A percentile compares a stretch with the other conserved stretches of the same genome.
These are phyloP conservation scores for Hyles lineata DNA, from an alignment of 2,888 invertebrate genomes.

Conservation along the genomic window DNA sequence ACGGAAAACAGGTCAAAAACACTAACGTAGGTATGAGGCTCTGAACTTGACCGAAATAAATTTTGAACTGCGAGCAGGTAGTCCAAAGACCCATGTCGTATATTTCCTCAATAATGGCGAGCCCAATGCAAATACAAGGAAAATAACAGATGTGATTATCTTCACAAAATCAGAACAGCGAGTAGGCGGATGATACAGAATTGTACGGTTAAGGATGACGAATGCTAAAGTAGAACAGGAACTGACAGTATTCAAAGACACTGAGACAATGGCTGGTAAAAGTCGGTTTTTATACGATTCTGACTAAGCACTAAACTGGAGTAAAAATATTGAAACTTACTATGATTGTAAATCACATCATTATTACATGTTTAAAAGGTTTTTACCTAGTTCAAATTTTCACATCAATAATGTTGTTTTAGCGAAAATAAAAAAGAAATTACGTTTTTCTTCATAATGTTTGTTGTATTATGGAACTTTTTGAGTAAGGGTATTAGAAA, in stretches of 20 bases:
- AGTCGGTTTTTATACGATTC: no score
- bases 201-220: neutral
- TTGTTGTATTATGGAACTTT: no score
- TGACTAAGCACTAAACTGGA: no score
- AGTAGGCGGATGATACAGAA: neutral
- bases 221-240: neutral
- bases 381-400: no score
- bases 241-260: neutral
- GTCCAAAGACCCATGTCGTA: neutral
- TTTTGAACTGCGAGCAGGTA: neutral
- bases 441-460: no score
- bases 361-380: no score
- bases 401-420: no score
- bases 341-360: no score
- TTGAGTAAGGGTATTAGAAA: no score
- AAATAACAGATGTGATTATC: neutral
- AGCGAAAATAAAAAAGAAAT: no score
- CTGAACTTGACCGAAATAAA: neutral
- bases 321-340: no score
- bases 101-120: conserved; percentile 14
- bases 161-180: neutral
- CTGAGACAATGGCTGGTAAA: neutral
- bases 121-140: neutral
- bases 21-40: neutral
- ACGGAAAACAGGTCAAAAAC: neutral